These are phyloP conservation scores for Enteromius viviparus DNA, from an alignment of 2,797 vertebrate species.

Conservation along the genomic window DNA sequence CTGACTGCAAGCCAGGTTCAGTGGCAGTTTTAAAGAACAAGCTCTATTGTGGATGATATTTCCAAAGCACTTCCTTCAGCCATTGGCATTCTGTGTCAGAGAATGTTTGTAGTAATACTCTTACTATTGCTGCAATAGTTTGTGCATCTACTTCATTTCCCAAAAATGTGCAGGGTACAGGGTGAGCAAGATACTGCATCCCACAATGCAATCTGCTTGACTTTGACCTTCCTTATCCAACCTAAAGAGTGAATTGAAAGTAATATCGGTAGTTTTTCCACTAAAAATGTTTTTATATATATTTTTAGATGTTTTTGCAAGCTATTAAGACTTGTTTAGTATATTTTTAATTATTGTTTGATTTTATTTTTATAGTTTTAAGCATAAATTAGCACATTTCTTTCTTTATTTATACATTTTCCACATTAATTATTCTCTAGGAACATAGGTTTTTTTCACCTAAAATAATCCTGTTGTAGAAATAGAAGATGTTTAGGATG, in stretches of 20 bases:
- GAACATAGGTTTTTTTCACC: too few species aligned
- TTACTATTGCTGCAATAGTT: not conserved
- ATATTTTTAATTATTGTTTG: too few species aligned
- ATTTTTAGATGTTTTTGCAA: too few species aligned
- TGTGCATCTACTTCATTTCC: constrained; percentile 3
- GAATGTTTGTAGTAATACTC: not conserved
- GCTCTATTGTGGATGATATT: constrained; percentile 51
- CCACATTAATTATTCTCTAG: too few species aligned
- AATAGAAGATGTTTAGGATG: not conserved
- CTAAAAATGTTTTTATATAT: too few species aligned
- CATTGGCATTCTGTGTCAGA: not conserved
- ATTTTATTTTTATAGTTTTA: too few species aligned
- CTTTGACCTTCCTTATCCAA: not conserved
- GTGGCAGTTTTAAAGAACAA: constrained; percentile 44
- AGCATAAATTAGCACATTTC: too few species aligned
- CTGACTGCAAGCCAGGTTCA: constrained; percentile 71
- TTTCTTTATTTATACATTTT: too few species aligned
- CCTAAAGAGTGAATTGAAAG: not conserved
- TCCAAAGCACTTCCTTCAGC: constrained; percentile 60
- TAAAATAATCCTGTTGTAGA: too few species aligned
- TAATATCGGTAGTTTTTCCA: not conserved
- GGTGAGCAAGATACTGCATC: not conserved
- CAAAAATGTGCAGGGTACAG: not conserved
- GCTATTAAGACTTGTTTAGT: too few species aligned
- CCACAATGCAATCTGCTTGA: not conserved